Conservation (phyloP, 2,113 vertebrate species). For the Zingel zingel region DNA sequence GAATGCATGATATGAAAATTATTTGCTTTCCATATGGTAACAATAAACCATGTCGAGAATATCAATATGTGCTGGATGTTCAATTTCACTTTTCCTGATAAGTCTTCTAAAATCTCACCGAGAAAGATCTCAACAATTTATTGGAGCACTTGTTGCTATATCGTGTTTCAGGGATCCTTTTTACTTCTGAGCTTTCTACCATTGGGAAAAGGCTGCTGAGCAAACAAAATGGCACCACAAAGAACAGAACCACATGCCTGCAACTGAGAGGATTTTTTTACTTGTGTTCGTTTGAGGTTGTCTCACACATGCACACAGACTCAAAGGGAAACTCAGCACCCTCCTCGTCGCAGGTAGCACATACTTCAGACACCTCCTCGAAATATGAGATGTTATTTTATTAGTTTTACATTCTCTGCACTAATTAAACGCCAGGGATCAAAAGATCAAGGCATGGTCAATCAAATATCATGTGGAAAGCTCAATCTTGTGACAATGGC, state of each 20-base stretch:
- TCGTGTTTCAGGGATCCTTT: slow-evolving; percentile 32
- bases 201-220: slow-evolving; percentile 7
- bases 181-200: slow-evolving; percentile 20
- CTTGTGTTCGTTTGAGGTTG: slow-evolving; percentile 6
- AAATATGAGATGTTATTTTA: slow-evolving; percentile 53
- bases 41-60: slow-evolving; percentile 41
- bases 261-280: slow-evolving; percentile 20
- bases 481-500: slow-evolving; percentile 90
- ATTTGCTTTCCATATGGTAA: slow-evolving; percentile 65
- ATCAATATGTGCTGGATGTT: slow-evolving; percentile 14
- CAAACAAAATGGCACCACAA: slow-evolving; percentile 50
- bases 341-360: slow-evolving; percentile 25
- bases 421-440: slow-evolving; percentile 88
- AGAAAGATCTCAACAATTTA: slow-evolving; percentile 30
- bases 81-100: not conserved
- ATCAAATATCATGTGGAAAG: slow-evolving; percentile 91
- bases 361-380: slow-evolving; percentile 43
- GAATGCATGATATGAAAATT: slow-evolving; percentile 50
- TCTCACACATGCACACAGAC: slow-evolving; percentile 10
- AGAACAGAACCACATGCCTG: slow-evolving; percentile 11
- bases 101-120: slow-evolving; percentile 16
- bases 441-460: slow-evolving; percentile 85
- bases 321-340: slow-evolving; percentile 44
- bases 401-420: slow-evolving; percentile 66
- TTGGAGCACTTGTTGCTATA: slow-evolving; percentile 58